Conservation (phyloP, 2,113 vertebrate genomes). For the Oryzias celebensis region DNA sequence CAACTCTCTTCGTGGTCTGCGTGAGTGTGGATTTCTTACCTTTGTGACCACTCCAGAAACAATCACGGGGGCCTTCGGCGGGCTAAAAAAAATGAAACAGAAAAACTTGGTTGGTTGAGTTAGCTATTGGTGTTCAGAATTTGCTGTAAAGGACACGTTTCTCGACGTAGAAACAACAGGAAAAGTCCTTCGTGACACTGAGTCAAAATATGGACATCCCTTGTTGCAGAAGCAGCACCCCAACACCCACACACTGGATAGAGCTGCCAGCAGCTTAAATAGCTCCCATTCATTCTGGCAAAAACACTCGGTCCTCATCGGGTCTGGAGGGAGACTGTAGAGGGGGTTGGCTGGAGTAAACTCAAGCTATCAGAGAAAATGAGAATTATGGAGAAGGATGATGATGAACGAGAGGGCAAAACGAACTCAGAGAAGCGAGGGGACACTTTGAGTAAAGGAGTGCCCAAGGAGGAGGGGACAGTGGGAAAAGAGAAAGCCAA, state of each 20-base stretch:
- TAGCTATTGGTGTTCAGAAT: too few species aligned
- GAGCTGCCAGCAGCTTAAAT: conserved; percentile 68
- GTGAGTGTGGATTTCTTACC: conserved; percentile 77
- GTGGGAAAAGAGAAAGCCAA: conserved; percentile 14
- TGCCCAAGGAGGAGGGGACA: conserved; percentile 9
- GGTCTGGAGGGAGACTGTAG: conserved; percentile 31
- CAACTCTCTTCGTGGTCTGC: conserved; percentile 15
- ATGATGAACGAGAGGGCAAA: conserved; percentile 12
- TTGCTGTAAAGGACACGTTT: background rate
- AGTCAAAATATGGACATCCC: conserved; percentile 23
- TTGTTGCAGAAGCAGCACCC: conserved; percentile 31
- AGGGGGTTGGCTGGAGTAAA: conserved; percentile 4
- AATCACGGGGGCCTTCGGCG: conserved; percentile 86
- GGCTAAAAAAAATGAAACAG: conserved; percentile 73
- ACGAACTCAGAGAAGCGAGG: conserved; percentile 3
- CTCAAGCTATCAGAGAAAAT: conserved; percentile 20
- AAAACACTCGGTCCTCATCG: conserved; percentile 43
- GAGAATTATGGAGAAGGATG: conserved; percentile 24
- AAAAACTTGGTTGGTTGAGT: too few species aligned
- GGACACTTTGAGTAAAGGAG: conserved; percentile 1
- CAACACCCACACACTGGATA: conserved; percentile 16
- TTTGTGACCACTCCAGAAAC: conserved; percentile 95
- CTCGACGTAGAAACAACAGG: background rate
- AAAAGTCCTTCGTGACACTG: conserved; percentile 4
- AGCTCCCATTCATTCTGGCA: conserved; percentile 67